phyloP scores from a whole-genome alignment of 2,113 vertebrate genomes.

The Pungitius pungitius region DNA sequence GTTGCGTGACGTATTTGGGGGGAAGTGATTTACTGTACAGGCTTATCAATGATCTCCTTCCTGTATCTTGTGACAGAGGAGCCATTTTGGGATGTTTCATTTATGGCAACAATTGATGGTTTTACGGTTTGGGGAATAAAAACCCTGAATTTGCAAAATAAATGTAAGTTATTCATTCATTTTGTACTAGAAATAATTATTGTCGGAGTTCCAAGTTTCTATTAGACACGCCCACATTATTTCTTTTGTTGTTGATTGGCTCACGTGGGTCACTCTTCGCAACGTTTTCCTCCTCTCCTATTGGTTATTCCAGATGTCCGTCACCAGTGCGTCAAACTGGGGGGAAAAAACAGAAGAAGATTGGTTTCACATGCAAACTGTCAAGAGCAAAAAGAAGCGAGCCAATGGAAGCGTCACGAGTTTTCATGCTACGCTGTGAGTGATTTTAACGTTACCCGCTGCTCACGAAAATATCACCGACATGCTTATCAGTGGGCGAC shows the following conservation, averaged over 20 bases:
- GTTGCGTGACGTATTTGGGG: too few species aligned
- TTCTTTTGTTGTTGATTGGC: conserved; percentile 34
- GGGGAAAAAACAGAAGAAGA: conserved; percentile 11
- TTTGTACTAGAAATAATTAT: not conserved
- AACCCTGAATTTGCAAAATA: too few species aligned
- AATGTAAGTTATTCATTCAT: too few species aligned
- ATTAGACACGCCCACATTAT: rapidly evolving
- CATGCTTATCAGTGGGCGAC: not conserved
- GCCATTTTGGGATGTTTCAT: too few species aligned
- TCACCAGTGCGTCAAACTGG: not conserved
- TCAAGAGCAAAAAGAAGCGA: conserved; percentile 35
- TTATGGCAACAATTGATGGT: too few species aligned
- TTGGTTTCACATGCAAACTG: conserved; percentile 62
- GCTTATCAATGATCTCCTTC: too few species aligned
- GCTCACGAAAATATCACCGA: not conserved
- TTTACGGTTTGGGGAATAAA: too few species aligned
- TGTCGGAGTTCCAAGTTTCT: not conserved
- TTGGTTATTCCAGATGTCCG: conserved; percentile 24
- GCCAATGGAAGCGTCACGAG: not conserved
- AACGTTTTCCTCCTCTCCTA: not conserved
- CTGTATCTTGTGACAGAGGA: too few species aligned
- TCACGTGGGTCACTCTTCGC: not conserved
- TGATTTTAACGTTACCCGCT: not conserved
- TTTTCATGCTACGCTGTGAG: not conserved
- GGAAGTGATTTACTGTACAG: too few species aligned